Evolutionary conservation across 2,888 invertebrate species (phyloP).

Genomic region (Ormyrus nitidulus): DNA sequence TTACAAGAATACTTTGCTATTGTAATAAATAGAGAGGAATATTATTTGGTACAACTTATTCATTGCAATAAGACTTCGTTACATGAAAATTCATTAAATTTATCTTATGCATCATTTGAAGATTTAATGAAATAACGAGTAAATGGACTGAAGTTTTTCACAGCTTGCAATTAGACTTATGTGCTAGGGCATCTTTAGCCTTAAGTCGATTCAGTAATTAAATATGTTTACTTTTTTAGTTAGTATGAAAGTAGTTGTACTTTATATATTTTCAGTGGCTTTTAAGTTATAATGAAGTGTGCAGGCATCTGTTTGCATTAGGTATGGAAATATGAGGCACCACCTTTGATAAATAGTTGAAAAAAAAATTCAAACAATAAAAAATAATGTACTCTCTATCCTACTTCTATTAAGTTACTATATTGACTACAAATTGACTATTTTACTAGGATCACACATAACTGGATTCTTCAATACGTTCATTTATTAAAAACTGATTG

Average conservation of each 20-base stretch:
- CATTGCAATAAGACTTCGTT: constrained; percentile 36
- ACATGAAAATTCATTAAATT: constrained; percentile 40
- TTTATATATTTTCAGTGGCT: constrained; percentile 62
- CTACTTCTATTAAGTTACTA: constrained; percentile 48
- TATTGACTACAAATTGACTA: constrained; percentile 52
- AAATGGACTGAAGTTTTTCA: constrained; percentile 64
- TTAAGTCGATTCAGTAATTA: constrained; percentile 66
- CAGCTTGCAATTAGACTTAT: constrained; percentile 66
- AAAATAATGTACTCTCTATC: constrained; percentile 33
- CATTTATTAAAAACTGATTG: constrained; percentile 52
- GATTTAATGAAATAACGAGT: constrained; percentile 62
- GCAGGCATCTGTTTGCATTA: constrained; percentile 53
- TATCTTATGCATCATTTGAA: constrained; percentile 53
- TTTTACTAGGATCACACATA: constrained; percentile 41
- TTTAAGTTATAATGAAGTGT: constrained; percentile 49
- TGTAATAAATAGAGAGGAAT: constrained; percentile 38
- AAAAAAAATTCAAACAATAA: constrained; percentile 35
- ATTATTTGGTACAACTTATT: constrained; percentile 40
- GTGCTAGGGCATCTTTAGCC: constrained; percentile 63
- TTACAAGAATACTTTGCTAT: constrained; percentile 49
- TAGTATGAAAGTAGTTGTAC: constrained; percentile 72
- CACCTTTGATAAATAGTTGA: constrained; percentile 18
- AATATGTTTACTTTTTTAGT: constrained; percentile 66
- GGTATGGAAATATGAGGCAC: constrained; percentile 55
- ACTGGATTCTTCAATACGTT: constrained; percentile 37